phyloP scores from a whole-genome alignment of 2,113 vertebrate species.

The Cairina moschata region DNA sequence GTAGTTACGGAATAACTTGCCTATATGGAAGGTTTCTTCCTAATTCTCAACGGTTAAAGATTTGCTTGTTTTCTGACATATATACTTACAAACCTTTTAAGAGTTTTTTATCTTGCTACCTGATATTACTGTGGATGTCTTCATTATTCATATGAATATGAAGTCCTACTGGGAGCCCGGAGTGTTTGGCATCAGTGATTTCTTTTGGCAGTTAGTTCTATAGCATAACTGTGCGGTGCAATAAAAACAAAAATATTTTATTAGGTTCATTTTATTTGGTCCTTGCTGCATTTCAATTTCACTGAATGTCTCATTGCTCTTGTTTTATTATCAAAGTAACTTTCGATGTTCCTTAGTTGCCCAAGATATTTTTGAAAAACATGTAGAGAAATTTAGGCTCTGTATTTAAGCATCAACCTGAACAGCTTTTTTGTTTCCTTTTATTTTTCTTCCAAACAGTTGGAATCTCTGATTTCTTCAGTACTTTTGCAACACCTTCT shows the following conservation, averaged over 20 bases:
- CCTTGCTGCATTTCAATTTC: neutral
- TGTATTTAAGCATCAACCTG: neutral
- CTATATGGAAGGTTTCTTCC: neutral
- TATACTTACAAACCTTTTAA: neutral
- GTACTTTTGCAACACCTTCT: neutral
- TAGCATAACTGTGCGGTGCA: neutral
- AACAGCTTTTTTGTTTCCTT: neutral
- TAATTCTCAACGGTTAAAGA: neutral
- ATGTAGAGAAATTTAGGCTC: neutral
- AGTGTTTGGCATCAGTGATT: neutral
- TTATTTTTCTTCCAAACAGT: neutral
- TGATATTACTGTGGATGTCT: neutral
- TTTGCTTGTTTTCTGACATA: neutral
- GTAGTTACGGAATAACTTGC: conserved; percentile 1
- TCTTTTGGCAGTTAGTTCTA: neutral
- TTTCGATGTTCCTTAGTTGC: neutral
- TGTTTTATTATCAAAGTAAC: neutral
- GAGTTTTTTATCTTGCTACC: neutral
- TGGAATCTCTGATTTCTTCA: neutral
- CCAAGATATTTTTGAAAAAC: neutral
- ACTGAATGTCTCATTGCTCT: neutral
- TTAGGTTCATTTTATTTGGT: neutral
- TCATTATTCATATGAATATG: neutral
- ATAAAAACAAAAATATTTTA: neutral
- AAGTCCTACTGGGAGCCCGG: neutral